Evolutionary conservation across 2,888 invertebrate genomes (phyloP), one percentile per base, ranked within the genome.

Genomic region (Tetanocera ferruginea): DNA sequence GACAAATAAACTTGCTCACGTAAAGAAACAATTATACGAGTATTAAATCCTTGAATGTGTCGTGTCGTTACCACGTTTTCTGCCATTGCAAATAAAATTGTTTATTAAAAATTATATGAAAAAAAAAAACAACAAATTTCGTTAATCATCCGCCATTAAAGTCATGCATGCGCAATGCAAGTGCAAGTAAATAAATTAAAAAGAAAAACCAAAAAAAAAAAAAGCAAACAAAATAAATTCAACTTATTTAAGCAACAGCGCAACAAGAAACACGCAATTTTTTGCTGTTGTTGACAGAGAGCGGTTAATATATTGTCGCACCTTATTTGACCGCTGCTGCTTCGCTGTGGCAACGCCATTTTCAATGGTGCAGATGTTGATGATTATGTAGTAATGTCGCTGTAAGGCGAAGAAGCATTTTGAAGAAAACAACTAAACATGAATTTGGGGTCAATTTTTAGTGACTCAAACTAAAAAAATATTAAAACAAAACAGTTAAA

Each of bases 251-350:
- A 23, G 19, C 55, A 55, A 55, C 23, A 6, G 9, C 55, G 9
- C 55, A 55, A 23, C 55, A 55, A 55, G 55, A 55, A 23, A 23
- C 23, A 6, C n/a, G 55, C 55, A 23, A 55, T n/a, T 55, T 52
- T n/a, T 55, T 55, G 55, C 23, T 55, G n/a, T 55, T 55, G 55
- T 19, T 55, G n/a, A 55, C 55, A 23, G 9, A 55, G 55, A 6
- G 23, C 19, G 51, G 51, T 23, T 23, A n/a, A 55, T 19, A 3
- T 17, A 31, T 43, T 62, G 60, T 17, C 14, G 28, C 60, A 28
- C 60, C 60, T 62, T 62, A 62, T 62, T 62, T 62, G 60, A 28
- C 28, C 60, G 28, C 60, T 28, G 28, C 60, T 28, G 17, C 23
- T 14, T 25, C 25, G 60, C 60, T 25, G 60, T 62, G 55, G 55